Base-by-base conservation (phyloP, 1,140 invertebrate species). In the Euschistus heros region DNA sequence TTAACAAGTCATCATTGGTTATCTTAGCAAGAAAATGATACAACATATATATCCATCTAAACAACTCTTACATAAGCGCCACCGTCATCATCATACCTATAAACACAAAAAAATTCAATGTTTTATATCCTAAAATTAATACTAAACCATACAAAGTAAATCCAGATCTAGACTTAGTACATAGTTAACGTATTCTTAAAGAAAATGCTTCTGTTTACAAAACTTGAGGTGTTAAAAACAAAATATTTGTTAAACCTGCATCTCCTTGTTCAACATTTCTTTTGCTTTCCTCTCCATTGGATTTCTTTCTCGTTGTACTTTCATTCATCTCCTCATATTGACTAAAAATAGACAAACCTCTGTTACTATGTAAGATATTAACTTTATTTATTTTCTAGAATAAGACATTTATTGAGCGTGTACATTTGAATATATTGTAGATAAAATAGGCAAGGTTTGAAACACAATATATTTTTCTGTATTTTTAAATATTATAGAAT, bases 161-260 rank as follows among this genome's bases (percentile, higher is more conserved):
- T 6, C 10, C 6, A 37, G 1, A 13, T 37, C 7, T 10, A 1
- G 13, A 37, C 33, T 37, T 4, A 37, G 33, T 37, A n/a, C n/a
- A n/a, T n/a, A 6, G 33, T 37, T 37, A 10, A 37, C 33, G 10
- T 37, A 37, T 37, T 37, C 5, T 37, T 37, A 10, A 37, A 37
- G 33, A 7, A 13, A 37, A 37, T 37, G 33, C 33, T 37, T 37
- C 33, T 37, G 3, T 37, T 37, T 37, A 37, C 33, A 37, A 37
- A 37, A 37, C 33, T 37, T 37, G 33, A 57, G 18, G 22, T 2
- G 18, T 22, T 26, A 57, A 24, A 57, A 57, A 57, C 54, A 57
- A 57, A 57, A 57, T 18, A 57, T 57, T 57, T 57, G 54, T 5
- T 57, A 57, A 57, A 57, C 54, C 54, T 57, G 54, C 54, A 57